Evolutionary conservation across 1,140 invertebrate genomes (phyloP), one percentile per base, ranked within the genome.

Genomic region (Pomphorhynchus laevis): DNA sequence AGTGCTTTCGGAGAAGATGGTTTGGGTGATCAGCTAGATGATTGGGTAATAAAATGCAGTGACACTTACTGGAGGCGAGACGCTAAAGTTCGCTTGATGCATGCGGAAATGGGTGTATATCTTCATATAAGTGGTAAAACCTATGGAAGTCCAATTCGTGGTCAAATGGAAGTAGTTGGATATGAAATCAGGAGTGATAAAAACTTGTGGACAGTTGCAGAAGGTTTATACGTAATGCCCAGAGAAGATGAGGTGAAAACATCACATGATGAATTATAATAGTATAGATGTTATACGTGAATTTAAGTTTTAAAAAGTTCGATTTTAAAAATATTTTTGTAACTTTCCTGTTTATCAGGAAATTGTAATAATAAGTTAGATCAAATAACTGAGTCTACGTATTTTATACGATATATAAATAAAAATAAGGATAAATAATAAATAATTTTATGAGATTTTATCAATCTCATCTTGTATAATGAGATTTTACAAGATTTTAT

Each of bases 41-140:
- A 93, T 53, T 98, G 86, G 86, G 67, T 66, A 37, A 63, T 98
- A 4, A 59, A 79, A 17, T 98, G 89, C 54, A n/a, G n/a, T n/a
- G 64, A 66, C n/a, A 25, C 24, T 17, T 39, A 29, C 16, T 42
- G 44, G 40, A 47, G 45, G 45, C 64, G 80, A 47, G 70, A 72
- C 50, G 69, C 73, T 29, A 49, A 53, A 43, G 51, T 70, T 12
- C 53, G 62, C 40, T 52, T 70, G 11, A 62, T 64, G 46, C 67
- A 70, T 52, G 53, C 59, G 12, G 66, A 67, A 37, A 70, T 68
- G 8, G 62, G 54, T 38, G 59, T 56, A 40, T 63, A 58, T 46
- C 50, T 64, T 14, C 56, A 61, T 34, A 49, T 61, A 0, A 49
- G 50, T 35, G 62, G 62, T 12, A 58, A 63, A 38, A 53, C 55